Percentiles rank a stretch among this genome's conserved stretches.
phyloP scores from a whole-genome alignment of 1,140 invertebrate genomes.

The Drosophila orosa region DNA sequence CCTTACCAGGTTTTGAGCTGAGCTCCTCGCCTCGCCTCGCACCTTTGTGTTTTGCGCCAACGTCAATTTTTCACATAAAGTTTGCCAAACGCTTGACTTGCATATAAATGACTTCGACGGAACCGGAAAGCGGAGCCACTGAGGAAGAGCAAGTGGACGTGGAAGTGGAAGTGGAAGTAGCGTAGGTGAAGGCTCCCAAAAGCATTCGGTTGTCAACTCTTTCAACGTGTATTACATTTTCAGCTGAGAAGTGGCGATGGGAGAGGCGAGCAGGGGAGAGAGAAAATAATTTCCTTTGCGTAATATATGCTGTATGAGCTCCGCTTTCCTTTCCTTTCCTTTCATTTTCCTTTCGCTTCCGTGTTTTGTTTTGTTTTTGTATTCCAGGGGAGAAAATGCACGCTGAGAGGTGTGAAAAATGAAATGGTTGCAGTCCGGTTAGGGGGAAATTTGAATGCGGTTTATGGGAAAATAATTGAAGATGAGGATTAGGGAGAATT shows the following conservation, averaged over 20 bases:
- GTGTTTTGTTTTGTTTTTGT: conserved; percentile 31
- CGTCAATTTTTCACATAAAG: conserved; percentile 83
- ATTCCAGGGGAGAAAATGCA: not conserved
- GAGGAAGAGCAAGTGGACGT: conserved; percentile 7
- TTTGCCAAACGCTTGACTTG: conserved; percentile 81
- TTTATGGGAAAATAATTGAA: not conserved
- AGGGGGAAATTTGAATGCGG: conserved; percentile 22
- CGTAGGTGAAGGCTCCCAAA: conserved; percentile 24
- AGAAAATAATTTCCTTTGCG: conserved; percentile 79
- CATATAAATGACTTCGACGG: conserved; percentile 78
- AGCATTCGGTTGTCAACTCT: conserved; percentile 78
- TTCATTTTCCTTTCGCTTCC: conserved; percentile 32
- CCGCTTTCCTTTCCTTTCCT: conserved; percentile 33
- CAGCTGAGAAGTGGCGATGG: conserved; percentile 49
- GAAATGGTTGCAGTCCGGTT: conserved; percentile 3
- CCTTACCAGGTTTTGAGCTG: not conserved
- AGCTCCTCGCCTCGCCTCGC: conserved; percentile 14
- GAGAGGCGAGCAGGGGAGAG: conserved; percentile 30
- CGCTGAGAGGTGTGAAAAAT: conserved; percentile 24
- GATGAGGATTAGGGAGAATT: not conserved
- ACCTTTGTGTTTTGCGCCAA: conserved; percentile 53
- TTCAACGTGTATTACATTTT: conserved; percentile 81
- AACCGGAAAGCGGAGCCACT: conserved; percentile 41
- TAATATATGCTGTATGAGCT: conserved; percentile 60
- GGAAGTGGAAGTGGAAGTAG: conserved; percentile 1